Base-by-base conservation (phyloP, 1,140 invertebrate species). In the Danaus melanippus region DNA sequence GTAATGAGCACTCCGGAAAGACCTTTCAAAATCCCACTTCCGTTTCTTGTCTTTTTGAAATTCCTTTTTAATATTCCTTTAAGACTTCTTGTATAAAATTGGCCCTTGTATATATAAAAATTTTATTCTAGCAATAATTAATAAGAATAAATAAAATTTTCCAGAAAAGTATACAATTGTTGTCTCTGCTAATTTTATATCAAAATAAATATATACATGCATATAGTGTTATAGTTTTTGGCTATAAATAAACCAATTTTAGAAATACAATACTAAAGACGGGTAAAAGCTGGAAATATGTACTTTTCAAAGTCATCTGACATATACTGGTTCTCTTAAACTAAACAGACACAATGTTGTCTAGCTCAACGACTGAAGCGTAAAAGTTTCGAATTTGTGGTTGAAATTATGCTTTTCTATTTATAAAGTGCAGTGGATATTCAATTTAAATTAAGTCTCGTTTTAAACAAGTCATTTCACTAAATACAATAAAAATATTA, bases 1-100 rank as follows among this genome's bases (percentile, higher is more conserved):
- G 62, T 73, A 80, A 77, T 78, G 74, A 79, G 69, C 64, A 69
- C 75, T 78, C 68, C 61, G 63, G 59, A 71, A 67, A 69, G 64
- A 66, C 66, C 65, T 74, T 71, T 68, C 64, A 63, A 64, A 66
- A 72, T 64, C 60, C 50, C 66, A 50, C 46, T 66, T 64, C 56
- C 61, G 50, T 66, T 65, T 56, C 56, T 63, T 61, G 55, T 50
- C 46, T 61, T 69, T 71, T 58, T 69, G 48, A 67, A 56, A 61
- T 67, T 55, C 12, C 39, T 46, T 64, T 66, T 69, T 64, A 66
- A 64, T 62, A 63, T 54, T 57, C 50, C 58, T 58, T 58, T 48
- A 17, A 43, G 7, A 32, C 7, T 32, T 32, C 21, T 32, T 32
- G 21, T 32, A 32, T 32, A 32, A 32, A 32, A 32, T 32, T 32